Base-by-base conservation (phyloP, 2,888 invertebrate genomes). In the Caenorhabditis sp. region DNA sequence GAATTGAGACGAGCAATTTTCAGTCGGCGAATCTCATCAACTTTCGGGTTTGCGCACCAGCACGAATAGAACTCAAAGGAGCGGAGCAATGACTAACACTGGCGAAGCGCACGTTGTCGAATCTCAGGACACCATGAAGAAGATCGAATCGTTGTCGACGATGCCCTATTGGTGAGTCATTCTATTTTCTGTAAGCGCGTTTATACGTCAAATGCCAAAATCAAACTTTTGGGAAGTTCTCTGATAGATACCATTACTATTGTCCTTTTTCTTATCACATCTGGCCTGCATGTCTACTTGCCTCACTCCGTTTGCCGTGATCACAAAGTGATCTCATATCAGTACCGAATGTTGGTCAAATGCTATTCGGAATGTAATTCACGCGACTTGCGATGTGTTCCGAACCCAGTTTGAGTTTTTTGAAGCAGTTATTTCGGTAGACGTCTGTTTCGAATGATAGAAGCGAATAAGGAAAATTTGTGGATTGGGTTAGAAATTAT, bases 101-200 rank as follows among this genome's bases (percentile, higher is more conserved):
- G 66, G 59, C 17, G 61, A 61, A 39, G 15, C 17, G 15, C 37
- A 59, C 13, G 58, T 46, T 6, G 46, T 52, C 8, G 66, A 53
- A 30, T 11, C 48, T 26, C 43, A 37, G 15, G 61, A 26, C 9
- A 48, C 59, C 32, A 66, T 78, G 35, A 78, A 73, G 63, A 78
- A 78, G 48, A 73, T 72, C 46, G 78, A 78, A 20, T 78, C 78
- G 20, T 20, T 78, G 50, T 66, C 72, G 8, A 66, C 66, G 1
- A 58, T 78, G 55, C 78, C 78, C 7, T 78, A 78, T 27, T 78
- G 78, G 78, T 78, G 46, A 30, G 78, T 27, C 15, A 20, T 7
- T 17, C 30, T 5, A 15, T 24, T 17, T 30, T 24, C 26, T 46
- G 2, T 17, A 5, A 8, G 9, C 46, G 17, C n/a, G n/a, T n/a